These are phyloP conservation scores for western clawed frog (Xenopus tropicalis) DNA, from an alignment of 2,113 vertebrate genomes.

Conservation along the genomic window UCB_Xtro_10.0 CM004444.2:17570501-17571000, in stretches of 20 bases:
- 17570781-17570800: too few relatives aligned
- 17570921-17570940: too few relatives aligned
- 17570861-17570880: too few relatives aligned
- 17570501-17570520: not conserved
- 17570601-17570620: constrained; percentile 18
- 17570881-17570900: too few relatives aligned
- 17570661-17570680: not conserved
- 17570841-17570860: too few relatives aligned
- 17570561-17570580: constrained; percentile 4
- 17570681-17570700: not conserved
- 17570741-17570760: not conserved
- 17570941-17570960: too few relatives aligned
- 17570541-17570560: not conserved
- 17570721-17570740: not conserved
- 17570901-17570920: too few relatives aligned
- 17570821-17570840: too few relatives aligned
- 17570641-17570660: constrained; percentile 17
- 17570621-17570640: constrained; percentile 1
- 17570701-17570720: not conserved
- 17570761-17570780: too few relatives aligned
- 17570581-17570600: constrained; percentile 11
- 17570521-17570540: not conserved
- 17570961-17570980: too few relatives aligned
- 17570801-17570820: too few relatives aligned
- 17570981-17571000: too few relatives aligned